Conservation (phyloP, 2,113 vertebrate species). For the Puntigrus tetrazona region DNA sequence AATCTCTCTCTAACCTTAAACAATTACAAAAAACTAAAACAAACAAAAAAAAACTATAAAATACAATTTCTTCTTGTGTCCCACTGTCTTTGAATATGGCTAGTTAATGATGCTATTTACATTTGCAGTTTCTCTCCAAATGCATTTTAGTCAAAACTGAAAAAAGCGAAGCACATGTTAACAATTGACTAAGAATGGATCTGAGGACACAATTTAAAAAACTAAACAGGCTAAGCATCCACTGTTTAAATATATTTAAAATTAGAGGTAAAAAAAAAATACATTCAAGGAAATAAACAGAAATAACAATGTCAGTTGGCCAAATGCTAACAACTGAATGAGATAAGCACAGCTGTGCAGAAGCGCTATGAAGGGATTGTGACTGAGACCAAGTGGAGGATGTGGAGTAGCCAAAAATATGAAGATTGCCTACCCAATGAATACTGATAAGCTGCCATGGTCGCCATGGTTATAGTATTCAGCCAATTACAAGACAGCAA, state of each 20-base stretch:
- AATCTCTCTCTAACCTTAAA: not conserved
- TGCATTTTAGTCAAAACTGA: not conserved
- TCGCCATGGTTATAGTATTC: slow-evolving; percentile 72
- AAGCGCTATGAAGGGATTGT: slow-evolving; percentile 35
- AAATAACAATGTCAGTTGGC: not conserved
- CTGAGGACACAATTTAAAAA: not conserved
- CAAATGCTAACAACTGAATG: not conserved
- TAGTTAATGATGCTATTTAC: not conserved
- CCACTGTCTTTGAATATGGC: not conserved
- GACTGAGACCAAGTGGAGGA: slow-evolving; percentile 27
- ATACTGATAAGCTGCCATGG: slow-evolving; percentile 69
- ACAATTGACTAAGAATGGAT: not conserved
- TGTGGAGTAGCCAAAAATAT: slow-evolving; percentile 66
- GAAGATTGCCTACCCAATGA: slow-evolving; percentile 71
- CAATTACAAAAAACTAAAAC: not conserved
- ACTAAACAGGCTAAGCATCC: not conserved
- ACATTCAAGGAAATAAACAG: not conserved
- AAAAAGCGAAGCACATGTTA: not conserved
- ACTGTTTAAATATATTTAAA: not conserved
- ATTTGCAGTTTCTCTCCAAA: not conserved
- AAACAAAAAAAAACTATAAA: not conserved
- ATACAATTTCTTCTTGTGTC: not conserved
- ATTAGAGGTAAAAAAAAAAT: not conserved
- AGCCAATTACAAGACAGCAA: slow-evolving; percentile 71
- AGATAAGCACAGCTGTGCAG: not conserved